Percentiles rank a stretch among this genome's conserved stretches.
Evolutionary conservation across 2,888 invertebrate species (phyloP).

Genomic region (Hedychridium roseum): DNA sequence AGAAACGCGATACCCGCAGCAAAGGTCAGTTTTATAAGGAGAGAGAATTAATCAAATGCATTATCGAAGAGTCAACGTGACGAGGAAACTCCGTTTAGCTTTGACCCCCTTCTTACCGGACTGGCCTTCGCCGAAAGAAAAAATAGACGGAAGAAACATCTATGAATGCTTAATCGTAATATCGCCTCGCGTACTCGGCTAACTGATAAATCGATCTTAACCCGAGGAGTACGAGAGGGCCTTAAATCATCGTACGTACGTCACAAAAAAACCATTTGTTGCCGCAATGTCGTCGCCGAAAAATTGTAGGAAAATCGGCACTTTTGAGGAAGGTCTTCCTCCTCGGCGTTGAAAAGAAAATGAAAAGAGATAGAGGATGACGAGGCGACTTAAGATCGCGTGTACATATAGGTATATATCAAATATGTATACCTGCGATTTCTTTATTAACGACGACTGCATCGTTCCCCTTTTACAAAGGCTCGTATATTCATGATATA

Average conservation of each 20-base stretch:
- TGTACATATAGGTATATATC: conserved; percentile 27
- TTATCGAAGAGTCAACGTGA: too few relatives aligned
- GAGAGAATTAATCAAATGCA: too few relatives aligned
- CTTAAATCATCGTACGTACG: conserved; percentile 1
- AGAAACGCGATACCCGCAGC: too few relatives aligned
- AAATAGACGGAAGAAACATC: conserved; percentile 7
- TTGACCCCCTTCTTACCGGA: not conserved
- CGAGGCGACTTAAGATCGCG: conserved; percentile 10
- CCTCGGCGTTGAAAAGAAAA: too few relatives aligned
- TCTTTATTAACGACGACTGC: conserved; percentile 54
- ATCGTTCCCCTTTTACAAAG: conserved; percentile 55
- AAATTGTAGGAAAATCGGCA: too few relatives aligned
- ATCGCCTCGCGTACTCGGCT: conserved; percentile 17
- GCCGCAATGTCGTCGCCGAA: too few relatives aligned
- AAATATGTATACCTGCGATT: conserved; percentile 37
- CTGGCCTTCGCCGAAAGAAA: not conserved
- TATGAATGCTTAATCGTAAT: conserved; percentile 15
- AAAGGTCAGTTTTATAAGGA: too few relatives aligned
- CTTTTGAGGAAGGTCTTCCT: too few relatives aligned
- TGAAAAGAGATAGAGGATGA: too few relatives aligned
- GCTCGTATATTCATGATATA: conserved; percentile 57
- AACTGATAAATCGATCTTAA: conserved; percentile 26
- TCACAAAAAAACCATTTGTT: not conserved
- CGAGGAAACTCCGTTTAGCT: not conserved
- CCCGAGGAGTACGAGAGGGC: conserved; percentile 14